Evolutionary conservation across 2,888 invertebrate species (phyloP).

Genomic region (Sylvicola cinctus): DNA sequence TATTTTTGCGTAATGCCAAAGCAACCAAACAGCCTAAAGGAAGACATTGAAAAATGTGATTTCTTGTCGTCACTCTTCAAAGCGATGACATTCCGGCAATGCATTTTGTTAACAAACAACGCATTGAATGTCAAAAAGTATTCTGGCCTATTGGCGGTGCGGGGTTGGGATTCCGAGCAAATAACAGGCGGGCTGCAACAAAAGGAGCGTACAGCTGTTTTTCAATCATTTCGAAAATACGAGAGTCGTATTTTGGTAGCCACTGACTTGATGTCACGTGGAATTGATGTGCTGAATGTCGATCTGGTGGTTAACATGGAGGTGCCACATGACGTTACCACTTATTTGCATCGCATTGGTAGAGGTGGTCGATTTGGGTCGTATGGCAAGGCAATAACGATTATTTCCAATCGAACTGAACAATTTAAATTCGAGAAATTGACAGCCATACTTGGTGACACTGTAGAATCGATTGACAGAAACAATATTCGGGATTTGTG

Average conservation of each 20-base stretch:
- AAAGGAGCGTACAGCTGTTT: conserved; percentile 47
- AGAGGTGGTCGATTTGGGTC: conserved; percentile 88
- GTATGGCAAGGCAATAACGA: conserved; percentile 56
- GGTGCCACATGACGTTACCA: conserved; percentile 54
- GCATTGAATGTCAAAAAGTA: conserved; percentile 67
- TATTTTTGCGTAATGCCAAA: conserved; percentile 41
- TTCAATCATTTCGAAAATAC: conserved; percentile 49
- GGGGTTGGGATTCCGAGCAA: conserved; percentile 56
- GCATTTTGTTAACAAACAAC: conserved; percentile 77
- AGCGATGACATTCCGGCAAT: conserved; percentile 64
- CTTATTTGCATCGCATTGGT: conserved; percentile 88
- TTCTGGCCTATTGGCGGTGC: conserved; percentile 26
- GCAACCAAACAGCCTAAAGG: conserved; percentile 39
- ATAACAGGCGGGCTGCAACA: conserved; percentile 69
- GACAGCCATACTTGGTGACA: conserved; percentile 33
- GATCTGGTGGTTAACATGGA: conserved; percentile 89
- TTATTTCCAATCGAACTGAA: conserved; percentile 47
- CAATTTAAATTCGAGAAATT: conserved; percentile 32
- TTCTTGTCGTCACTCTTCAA: conserved; percentile 46
- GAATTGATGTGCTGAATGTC: conserved; percentile 84
- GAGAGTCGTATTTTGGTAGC: conserved; percentile 71
- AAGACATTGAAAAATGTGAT: conserved; percentile 42
- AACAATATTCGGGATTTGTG: background rate
- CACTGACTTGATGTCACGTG: conserved; percentile 80
- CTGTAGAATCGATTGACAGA: conserved; percentile 18